Evolutionary conservation across 2,797 vertebrate species (phyloP), one percentile per base, ranked within the genome.

Genomic region (Megalops cyprinoides): DNA sequence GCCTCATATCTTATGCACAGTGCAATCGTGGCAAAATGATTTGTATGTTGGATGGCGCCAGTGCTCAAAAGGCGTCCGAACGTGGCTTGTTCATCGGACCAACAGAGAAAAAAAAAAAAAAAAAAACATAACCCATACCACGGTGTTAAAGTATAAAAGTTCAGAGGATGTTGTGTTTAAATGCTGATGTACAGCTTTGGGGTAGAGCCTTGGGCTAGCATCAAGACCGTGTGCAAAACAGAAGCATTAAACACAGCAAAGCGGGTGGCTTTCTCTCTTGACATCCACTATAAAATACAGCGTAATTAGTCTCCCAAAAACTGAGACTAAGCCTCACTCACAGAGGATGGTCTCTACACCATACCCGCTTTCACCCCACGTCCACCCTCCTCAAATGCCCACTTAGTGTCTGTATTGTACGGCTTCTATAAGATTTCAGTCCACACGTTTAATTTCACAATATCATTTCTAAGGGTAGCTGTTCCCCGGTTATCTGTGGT

Each of bases 181-280:
- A 80, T 75, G 71, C 46, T 77, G 74, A 76, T 77, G 80, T 77
- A 28, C 46, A 58, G 65, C 65, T 69, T 69, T 69, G 65, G 65
- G 65, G 65, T 23, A 73, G 62, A 46, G 75, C 39, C 75, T 77
- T 71, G 74, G n/a, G 67, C 60, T 42, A 56, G 73, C 65, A 79
- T 82, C 62, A 51, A 77, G 65, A 80, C 78, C 74, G 76, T 82
- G 83, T 82, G 74, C 78, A 80, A 80, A 56, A 67, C 25, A 76
- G 31, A 44, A 34, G 51, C 12, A 31, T 31, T 76, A 37, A 15
- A 55, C 39, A 39, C 56, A 28, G 46, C 28, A 79, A 79, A 48
- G 34, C 55, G 37, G 42, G 56, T 42, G 55, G 34, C 39, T 44
- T 44, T 28, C 58, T 20, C 18, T 78, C 44, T 5, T 15, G 6